phyloP scores from a whole-genome alignment of 2,888 invertebrate species.

The Clitarchus hookeri region DNA sequence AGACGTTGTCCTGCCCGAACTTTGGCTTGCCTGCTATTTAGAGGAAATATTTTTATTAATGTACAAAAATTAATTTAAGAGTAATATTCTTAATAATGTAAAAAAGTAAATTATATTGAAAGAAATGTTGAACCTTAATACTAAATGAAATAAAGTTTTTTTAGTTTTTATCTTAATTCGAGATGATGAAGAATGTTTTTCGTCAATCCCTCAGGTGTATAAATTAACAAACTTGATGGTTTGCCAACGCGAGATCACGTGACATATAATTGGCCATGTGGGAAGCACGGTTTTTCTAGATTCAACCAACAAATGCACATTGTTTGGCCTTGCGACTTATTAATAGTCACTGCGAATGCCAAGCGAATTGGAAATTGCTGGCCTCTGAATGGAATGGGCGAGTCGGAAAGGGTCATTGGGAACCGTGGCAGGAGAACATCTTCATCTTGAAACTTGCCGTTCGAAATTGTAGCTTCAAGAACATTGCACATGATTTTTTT shows the following conservation, averaged over 20 bases:
- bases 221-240: slow-evolving; percentile 25
- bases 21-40: too few relatives aligned
- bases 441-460: slow-evolving; percentile 29
- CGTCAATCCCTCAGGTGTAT: slow-evolving; percentile 20
- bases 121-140: too few relatives aligned
- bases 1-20: too few relatives aligned
- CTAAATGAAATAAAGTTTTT: too few relatives aligned
- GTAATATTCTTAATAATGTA: too few relatives aligned
- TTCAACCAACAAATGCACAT: slow-evolving; percentile 40
- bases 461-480: slow-evolving; percentile 46
- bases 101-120: too few relatives aligned
- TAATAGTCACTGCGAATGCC: slow-evolving; percentile 42
- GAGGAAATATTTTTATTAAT: too few relatives aligned
- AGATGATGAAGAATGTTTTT: slow-evolving; percentile 28
- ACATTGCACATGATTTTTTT: slow-evolving; percentile 45
- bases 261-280: slow-evolving; percentile 41
- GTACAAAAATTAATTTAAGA: too few relatives aligned
- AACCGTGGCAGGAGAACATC: slow-evolving; percentile 45
- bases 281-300: slow-evolving; percentile 42
- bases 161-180: slow-evolving; percentile 20
- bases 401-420: slow-evolving; percentile 42
- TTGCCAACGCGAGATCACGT: slow-evolving; percentile 34
- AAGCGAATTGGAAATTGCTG: slow-evolving; percentile 43
- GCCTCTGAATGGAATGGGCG: slow-evolving; percentile 42
- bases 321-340: slow-evolving; percentile 43